These are phyloP conservation scores for Perca schrenkii DNA, from an alignment of 2,113 vertebrate species.

Conservation along the genomic window DNA sequence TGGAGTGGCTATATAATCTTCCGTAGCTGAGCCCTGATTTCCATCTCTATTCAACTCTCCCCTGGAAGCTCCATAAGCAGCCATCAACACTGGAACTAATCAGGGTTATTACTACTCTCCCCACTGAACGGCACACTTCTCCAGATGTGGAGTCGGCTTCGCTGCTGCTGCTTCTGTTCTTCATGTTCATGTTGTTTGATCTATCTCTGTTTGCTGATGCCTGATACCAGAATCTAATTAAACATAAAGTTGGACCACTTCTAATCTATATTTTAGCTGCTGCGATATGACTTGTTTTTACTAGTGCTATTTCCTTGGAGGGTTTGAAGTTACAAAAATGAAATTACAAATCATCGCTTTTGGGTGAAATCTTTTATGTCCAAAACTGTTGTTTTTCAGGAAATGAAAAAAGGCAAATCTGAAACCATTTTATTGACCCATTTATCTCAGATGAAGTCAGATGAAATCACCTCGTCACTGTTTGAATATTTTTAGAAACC, in stretches of 20 bases:
- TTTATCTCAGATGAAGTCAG: too few relatives aligned
- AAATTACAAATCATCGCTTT: too few relatives aligned
- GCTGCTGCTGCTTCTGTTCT: conserved; percentile 6
- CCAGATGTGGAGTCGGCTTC: conserved; percentile 60
- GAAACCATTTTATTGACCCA: too few relatives aligned
- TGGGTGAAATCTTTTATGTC: too few relatives aligned
- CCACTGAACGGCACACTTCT: conserved; percentile 61
- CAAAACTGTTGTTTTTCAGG: too few relatives aligned
- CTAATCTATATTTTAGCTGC: background rate
- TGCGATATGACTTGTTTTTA: too few relatives aligned
- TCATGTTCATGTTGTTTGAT: conserved; percentile 10
- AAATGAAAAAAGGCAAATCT: too few relatives aligned
- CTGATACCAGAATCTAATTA: background rate
- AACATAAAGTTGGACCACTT: background rate
- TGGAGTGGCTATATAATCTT: conserved; percentile 82
- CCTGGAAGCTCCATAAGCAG: conserved; percentile 68
- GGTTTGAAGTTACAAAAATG: too few relatives aligned
- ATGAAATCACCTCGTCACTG: too few relatives aligned
- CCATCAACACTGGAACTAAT: conserved; percentile 77
- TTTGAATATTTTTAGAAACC: too few relatives aligned
- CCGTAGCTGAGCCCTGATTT: conserved; percentile 79
- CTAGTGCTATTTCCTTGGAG: too few relatives aligned
- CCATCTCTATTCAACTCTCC: conserved; percentile 74
- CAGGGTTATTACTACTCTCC: conserved; percentile 74
- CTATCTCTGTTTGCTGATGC: conserved; percentile 33